Evolutionary conservation across 2,113 vertebrate genomes (phyloP), one percentile per base, ranked within the genome.

Genomic region (Hypomesus transpacificus): DNA sequence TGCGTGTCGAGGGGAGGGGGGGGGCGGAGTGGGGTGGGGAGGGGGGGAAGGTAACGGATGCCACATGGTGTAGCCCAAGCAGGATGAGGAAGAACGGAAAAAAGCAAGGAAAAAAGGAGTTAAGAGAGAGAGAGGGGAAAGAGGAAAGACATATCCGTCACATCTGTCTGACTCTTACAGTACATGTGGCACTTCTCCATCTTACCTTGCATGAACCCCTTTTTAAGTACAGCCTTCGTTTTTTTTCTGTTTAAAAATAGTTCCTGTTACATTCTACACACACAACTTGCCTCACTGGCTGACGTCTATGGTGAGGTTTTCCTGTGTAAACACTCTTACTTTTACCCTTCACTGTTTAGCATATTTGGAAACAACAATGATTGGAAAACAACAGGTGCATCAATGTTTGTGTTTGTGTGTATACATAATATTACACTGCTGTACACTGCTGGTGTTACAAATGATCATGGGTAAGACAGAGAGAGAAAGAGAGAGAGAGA

Each of bases 181-280:
- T 26, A 46, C 39, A 46, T 46, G 5, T 91, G 93, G 90, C 92
- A 89, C 81, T 73, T 89, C 91, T 94, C 91, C 92, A 90, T 83
- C 85, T 94, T 75, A 90, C 92, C 94, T 94, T 80, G 89, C 17
- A 72, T 92, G 93, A 94, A 93, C 93, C 83, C 78, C 78, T 72
- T 76, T 77, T 80, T 86, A 88, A 91, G 88, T 87, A 71, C 22
- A 88, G 90, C 80, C 82, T 92, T 85, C 92, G 90, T 94, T 94
- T 86, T 59, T 34, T 66, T 21, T 14, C 39, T 17, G 53, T 76
- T 78, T 84, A 84, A 87, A 87, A 86, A 87, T 82, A 85, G 73
- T 57, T 50, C 28, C 64, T 73, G 81, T 84, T 85, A 80, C 87
- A 87, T 86, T 86, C 85, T 80, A 78, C 77, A 79, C 79, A 3